Evolutionary conservation across 2,888 invertebrate genomes (phyloP).

Genomic region (Anoplius nigerrimus): DNA sequence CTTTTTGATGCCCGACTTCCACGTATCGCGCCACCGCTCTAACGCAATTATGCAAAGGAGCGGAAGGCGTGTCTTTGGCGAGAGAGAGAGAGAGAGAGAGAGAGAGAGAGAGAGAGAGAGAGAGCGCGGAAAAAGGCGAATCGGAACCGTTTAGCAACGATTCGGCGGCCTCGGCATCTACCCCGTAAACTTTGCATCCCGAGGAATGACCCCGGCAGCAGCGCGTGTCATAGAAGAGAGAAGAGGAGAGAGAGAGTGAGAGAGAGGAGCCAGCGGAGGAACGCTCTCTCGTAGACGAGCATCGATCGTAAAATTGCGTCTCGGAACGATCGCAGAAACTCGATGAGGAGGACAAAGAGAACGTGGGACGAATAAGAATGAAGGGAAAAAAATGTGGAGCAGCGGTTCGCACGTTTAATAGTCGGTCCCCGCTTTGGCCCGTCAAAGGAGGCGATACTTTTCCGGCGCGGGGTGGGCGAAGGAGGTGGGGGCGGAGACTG

Average conservation of each 20-base stretch:
- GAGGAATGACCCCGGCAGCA: too few species aligned
- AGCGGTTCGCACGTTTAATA: too few species aligned
- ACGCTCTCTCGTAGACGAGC: not conserved
- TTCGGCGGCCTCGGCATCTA: not conserved
- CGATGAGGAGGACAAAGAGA: not conserved
- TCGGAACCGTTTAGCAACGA: not conserved
- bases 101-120: too few species aligned
- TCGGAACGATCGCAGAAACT: not conserved
- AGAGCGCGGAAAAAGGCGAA: too few species aligned
- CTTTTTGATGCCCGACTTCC: not conserved
- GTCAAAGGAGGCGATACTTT: not conserved
- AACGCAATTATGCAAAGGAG: conserved; percentile 4
- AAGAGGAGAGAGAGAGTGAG: too few species aligned
- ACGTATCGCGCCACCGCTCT: not conserved
- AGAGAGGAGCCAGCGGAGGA: too few species aligned
- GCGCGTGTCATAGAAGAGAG: not conserved
- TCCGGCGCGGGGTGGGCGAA: not conserved
- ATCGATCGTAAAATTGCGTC: not conserved
- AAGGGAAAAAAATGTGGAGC: too few species aligned
- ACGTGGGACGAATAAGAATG: not conserved
- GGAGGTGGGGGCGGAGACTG: too few species aligned
- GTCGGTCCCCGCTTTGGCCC: not conserved
- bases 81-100: too few species aligned
- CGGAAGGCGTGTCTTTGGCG: not conserved
- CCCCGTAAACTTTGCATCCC: not conserved